phyloP scores from a whole-genome alignment of 2,888 invertebrate genomes.

The Lasioglossum villosulum region DNA sequence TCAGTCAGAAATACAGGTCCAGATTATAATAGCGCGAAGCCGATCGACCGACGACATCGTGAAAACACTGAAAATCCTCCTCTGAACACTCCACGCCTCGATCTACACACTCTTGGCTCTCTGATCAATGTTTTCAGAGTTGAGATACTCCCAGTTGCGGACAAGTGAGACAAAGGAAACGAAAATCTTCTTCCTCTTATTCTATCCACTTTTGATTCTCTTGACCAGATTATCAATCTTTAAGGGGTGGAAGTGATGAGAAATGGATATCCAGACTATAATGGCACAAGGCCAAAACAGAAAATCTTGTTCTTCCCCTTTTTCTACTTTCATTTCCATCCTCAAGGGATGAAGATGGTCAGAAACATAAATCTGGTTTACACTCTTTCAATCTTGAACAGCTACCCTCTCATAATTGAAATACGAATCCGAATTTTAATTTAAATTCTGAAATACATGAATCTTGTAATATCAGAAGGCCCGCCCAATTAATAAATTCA shows the following conservation, averaged over 20 bases:
- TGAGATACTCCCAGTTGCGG: background rate
- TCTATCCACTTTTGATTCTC: background rate
- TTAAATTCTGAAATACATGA: background rate
- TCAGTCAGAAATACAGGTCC: slow-evolving; percentile 78
- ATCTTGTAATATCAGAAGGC: background rate
- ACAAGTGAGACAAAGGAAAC: background rate
- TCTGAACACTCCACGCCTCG: background rate
- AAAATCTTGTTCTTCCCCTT: background rate
- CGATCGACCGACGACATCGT: slow-evolving; percentile 52
- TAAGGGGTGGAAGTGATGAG: background rate
- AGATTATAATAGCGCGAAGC: slow-evolving; percentile 75
- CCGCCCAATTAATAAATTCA: background rate
- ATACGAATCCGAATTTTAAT: background rate
- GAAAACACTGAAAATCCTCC: slow-evolving; percentile 65
- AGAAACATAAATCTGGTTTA: background rate
- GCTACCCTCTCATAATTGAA: background rate
- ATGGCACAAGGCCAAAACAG: background rate
- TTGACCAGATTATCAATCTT: background rate
- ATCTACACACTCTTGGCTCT: background rate
- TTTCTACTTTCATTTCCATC: background rate
- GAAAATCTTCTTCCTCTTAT: background rate
- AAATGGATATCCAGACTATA: background rate
- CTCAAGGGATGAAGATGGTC: background rate
- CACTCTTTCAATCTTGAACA: background rate
- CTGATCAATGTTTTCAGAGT: background rate